Conservation (phyloP, 2,888 invertebrate genomes). For the Megalurothrips usitatus region DNA sequence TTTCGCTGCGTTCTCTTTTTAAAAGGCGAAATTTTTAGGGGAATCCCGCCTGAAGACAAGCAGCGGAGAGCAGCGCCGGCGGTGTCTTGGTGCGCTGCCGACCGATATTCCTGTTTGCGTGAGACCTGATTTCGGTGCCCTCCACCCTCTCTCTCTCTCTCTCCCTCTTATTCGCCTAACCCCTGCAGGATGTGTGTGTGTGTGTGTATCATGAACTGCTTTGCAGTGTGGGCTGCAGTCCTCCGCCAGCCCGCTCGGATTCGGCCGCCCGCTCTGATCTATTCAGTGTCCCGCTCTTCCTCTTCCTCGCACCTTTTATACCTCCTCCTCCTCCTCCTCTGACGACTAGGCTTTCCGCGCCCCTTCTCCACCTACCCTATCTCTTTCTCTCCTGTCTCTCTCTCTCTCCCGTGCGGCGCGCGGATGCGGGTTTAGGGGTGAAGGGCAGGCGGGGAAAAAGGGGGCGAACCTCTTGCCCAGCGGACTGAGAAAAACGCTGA, state of each 20-base stretch:
- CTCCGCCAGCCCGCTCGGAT: neutral
- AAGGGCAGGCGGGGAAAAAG: neutral
- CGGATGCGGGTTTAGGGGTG: no score
- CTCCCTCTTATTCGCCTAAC: neutral
- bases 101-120: neutral
- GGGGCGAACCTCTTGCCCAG: neutral
- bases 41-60: neutral
- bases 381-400: neutral
- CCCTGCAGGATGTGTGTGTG: no score
- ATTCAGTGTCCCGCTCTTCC: neutral
- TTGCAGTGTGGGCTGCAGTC: neutral
- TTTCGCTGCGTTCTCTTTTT: neutral
- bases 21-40: neutral
- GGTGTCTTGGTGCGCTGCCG: neutral
- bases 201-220: no score
- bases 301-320: neutral
- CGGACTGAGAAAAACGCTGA: slow-evolving; percentile 22
- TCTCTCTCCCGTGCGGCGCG: neutral
- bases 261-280: neutral
- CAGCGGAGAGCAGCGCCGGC: neutral
- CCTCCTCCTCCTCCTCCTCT: neutral
- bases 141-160: neutral
- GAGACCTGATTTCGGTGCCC: neutral
- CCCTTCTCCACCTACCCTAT: neutral
- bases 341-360: neutral